These are phyloP conservation scores for Amia ocellicauda DNA, from an alignment of 2,113 vertebrate species.

Conservation along the genomic window DNA sequence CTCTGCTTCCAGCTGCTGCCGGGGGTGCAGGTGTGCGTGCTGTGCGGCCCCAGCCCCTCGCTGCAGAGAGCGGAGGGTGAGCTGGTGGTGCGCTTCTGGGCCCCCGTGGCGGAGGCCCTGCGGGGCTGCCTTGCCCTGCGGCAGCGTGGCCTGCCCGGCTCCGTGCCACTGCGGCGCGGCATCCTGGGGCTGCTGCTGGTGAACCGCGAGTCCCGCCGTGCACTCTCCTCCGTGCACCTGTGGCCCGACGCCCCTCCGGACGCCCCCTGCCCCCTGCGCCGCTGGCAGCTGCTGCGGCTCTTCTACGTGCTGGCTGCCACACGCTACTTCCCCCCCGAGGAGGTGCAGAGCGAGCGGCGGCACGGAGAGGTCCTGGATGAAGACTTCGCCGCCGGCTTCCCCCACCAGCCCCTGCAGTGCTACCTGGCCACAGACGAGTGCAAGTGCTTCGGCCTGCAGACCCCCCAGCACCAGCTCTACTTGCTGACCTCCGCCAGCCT, in stretches of 20 bases:
- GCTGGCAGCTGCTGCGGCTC: constrained; percentile 68
- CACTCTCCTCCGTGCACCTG: constrained; percentile 60
- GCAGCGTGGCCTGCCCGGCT: constrained; percentile 57
- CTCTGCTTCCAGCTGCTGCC: constrained; percentile 80
- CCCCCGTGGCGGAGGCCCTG: constrained; percentile 68
- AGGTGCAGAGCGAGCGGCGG: constrained; percentile 37
- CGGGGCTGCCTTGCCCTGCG: constrained; percentile 62
- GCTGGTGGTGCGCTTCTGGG: constrained; percentile 76
- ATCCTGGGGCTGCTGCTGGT: constrained; percentile 76
- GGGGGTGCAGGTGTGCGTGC: constrained; percentile 70
- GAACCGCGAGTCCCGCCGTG: constrained; percentile 73
- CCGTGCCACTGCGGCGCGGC: constrained; percentile 61
- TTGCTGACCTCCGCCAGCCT: constrained; percentile 64
- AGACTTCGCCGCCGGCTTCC: constrained; percentile 66
- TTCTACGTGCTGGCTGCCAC: constrained; percentile 73
- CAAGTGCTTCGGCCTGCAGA: constrained; percentile 70
- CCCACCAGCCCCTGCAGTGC: constrained; percentile 64
- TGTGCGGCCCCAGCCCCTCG: constrained; percentile 80
- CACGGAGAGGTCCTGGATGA: constrained; percentile 42
- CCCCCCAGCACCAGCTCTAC: constrained; percentile 71
- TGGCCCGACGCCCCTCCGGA: background rate
- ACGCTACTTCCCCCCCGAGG: constrained; percentile 70
- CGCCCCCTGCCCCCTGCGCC: constrained; percentile 47
- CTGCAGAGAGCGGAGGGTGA: constrained; percentile 65
- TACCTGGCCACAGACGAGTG: constrained; percentile 71